Percentiles rank a stretch among this genome's conserved stretches.
These are phyloP conservation scores for Cromileptes altivelis DNA, from an alignment of 2,113 vertebrate species.

Conservation along the genomic window DNA sequence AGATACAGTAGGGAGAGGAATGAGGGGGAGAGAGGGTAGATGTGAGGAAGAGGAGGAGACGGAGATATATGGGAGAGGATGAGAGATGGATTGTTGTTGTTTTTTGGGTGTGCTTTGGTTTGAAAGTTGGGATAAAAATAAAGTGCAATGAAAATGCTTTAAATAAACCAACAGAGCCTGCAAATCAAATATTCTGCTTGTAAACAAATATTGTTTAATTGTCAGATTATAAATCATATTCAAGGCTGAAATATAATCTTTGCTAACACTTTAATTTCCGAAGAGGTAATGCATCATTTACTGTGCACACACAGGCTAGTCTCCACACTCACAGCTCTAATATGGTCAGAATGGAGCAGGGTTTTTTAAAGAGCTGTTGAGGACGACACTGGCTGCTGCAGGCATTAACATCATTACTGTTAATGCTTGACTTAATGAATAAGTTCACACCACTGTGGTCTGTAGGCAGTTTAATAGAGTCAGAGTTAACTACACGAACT, in stretches of 20 bases:
- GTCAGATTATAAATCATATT: slow-evolving; percentile 35
- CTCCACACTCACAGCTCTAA: neutral
- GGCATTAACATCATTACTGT: slow-evolving; percentile 9
- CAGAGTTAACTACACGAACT: neutral
- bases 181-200: slow-evolving; percentile 26
- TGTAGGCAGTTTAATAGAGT: slow-evolving; percentile 12
- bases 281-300: slow-evolving; percentile 43
- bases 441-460: neutral
- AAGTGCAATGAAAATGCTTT: slow-evolving; percentile 41
- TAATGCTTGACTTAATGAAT: slow-evolving; percentile 18
- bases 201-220: slow-evolving; percentile 37
- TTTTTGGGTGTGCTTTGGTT: slow-evolving; percentile 45
- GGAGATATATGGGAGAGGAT: slow-evolving; percentile 74
- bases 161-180: slow-evolving; percentile 34
- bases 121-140: slow-evolving; percentile 54
- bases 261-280: slow-evolving; percentile 26
- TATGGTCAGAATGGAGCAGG: neutral
- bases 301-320: slow-evolving; percentile 3
- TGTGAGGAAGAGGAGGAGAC: slow-evolving; percentile 25
- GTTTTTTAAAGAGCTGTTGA: neutral
- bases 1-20: slow-evolving; percentile 66
- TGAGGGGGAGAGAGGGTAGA: slow-evolving; percentile 38
- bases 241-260: slow-evolving; percentile 31
- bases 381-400: slow-evolving; percentile 1
- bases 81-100: slow-evolving; percentile 63